These are phyloP conservation scores for Malurus alboscapulatus DNA, from an alignment of 2,113 vertebrate genomes.

Conservation along the genomic window DNA sequence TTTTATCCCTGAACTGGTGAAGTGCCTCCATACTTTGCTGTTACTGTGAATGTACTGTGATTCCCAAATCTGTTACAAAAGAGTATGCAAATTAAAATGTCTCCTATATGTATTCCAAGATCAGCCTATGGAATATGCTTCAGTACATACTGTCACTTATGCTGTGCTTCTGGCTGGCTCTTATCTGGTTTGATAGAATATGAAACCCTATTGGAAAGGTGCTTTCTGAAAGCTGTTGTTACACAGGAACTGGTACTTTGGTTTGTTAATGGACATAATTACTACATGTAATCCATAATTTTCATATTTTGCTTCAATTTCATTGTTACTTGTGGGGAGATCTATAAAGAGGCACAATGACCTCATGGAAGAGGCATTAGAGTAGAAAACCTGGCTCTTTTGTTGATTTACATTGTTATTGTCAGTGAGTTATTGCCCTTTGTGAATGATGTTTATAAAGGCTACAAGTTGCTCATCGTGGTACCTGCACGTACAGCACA, in stretches of 20 bases:
- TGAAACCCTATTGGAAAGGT: background rate
- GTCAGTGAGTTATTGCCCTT: background rate
- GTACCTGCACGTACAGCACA: background rate
- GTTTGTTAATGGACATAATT: background rate
- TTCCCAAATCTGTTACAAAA: conserved; percentile 11
- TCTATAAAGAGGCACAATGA: background rate
- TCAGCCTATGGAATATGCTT: background rate
- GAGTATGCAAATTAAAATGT: background rate
- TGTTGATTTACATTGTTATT: background rate
- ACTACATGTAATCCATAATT: background rate
- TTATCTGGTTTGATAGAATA: background rate
- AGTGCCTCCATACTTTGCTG: background rate
- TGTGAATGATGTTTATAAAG: background rate
- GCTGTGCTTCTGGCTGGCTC: background rate
- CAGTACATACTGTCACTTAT: background rate
- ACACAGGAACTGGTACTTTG: background rate
- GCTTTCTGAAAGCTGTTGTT: background rate
- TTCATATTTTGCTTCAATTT: background rate
- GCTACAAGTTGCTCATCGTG: background rate
- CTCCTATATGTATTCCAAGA: background rate
- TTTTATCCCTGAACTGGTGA: background rate
- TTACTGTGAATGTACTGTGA: background rate
- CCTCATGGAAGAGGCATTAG: background rate
- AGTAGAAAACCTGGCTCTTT: background rate
- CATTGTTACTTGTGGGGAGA: background rate